These are phyloP conservation scores for Diadromus collaris DNA, from an alignment of 2,888 invertebrate species.

Conservation along the genomic window DNA sequence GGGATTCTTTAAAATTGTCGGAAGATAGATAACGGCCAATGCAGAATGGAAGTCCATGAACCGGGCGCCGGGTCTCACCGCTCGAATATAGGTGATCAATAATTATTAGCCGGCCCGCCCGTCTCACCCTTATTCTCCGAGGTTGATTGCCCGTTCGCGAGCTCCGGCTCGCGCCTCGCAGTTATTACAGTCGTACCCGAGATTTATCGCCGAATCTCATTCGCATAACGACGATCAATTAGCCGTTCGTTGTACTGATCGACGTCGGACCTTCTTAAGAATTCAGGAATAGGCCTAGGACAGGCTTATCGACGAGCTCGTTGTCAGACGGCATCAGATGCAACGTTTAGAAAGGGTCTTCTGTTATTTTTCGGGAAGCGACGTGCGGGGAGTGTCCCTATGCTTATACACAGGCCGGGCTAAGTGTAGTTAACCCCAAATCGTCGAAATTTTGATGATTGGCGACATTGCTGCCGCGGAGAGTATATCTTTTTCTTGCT, in stretches of 20 bases:
- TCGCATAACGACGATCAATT: conserved; percentile 42
- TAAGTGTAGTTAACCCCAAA: too few relatives aligned
- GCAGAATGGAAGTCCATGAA: conserved; percentile 46
- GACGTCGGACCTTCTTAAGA: not conserved
- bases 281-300: not conserved
- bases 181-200: conserved; percentile 28
- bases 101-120: conserved; percentile 49
- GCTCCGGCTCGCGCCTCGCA: conserved; percentile 8
- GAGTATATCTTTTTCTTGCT: too few relatives aligned
- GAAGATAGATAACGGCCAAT: conserved; percentile 30
- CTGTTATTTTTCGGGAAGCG: not conserved
- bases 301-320: not conserved
- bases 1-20: conserved; percentile 28
- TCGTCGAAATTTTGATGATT: too few relatives aligned
- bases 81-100: conserved; percentile 45
- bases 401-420: too few relatives aligned
- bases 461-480: too few relatives aligned
- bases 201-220: conserved; percentile 38
- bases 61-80: conserved; percentile 23
- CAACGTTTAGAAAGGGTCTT: not conserved
- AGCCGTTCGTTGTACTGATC: not conserved
- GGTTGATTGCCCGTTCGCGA: conserved; percentile 3
- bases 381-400: too few relatives aligned
- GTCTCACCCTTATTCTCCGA: conserved; percentile 11
- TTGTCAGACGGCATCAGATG: not conserved